Evolutionary conservation across 2,797 vertebrate genomes (phyloP).

Genomic region (Helostoma temminkii): DNA sequence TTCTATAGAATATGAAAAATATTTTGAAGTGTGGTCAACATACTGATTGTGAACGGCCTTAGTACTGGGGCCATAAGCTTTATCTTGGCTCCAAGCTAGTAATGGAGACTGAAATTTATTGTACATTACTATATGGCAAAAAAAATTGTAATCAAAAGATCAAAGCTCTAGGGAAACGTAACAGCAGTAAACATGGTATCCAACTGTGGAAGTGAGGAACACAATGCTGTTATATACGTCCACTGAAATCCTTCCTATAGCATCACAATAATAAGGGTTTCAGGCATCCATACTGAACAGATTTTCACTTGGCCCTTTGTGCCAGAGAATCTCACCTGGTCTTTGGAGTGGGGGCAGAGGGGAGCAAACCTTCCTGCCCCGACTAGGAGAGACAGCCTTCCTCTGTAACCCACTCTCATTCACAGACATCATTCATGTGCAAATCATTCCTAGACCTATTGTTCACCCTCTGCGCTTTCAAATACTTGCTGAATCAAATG

Average conservation of each 20-base stretch:
- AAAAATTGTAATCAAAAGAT: constrained; percentile 48
- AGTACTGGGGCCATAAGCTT: background rate
- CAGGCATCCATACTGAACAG: constrained; percentile 67
- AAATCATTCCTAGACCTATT: constrained; percentile 81
- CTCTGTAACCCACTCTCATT: constrained; percentile 83
- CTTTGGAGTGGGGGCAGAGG: constrained; percentile 79
- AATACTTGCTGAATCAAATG: constrained; percentile 82
- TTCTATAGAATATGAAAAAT: background rate
- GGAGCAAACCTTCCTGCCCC: constrained; percentile 75
- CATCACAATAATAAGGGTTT: constrained; percentile 74
- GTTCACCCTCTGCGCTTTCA: constrained; percentile 75
- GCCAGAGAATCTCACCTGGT: constrained; percentile 84
- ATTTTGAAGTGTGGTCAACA: background rate
- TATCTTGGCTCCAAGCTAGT: constrained; percentile 3
- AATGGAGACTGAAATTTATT: constrained; percentile 13
- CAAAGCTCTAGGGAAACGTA: constrained; percentile 48
- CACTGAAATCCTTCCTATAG: constrained; percentile 56
- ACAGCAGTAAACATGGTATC: constrained; percentile 37
- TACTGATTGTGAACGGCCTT: background rate
- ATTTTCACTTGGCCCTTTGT: constrained; percentile 82
- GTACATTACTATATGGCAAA: constrained; percentile 11
- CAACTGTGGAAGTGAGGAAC: constrained; percentile 43
- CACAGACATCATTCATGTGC: constrained; percentile 86
- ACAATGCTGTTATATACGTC: constrained; percentile 53
- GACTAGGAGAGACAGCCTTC: constrained; percentile 78